Evolutionary conservation across 2,113 vertebrate species (phyloP).

Genomic region (Hypomesus transpacificus): DNA sequence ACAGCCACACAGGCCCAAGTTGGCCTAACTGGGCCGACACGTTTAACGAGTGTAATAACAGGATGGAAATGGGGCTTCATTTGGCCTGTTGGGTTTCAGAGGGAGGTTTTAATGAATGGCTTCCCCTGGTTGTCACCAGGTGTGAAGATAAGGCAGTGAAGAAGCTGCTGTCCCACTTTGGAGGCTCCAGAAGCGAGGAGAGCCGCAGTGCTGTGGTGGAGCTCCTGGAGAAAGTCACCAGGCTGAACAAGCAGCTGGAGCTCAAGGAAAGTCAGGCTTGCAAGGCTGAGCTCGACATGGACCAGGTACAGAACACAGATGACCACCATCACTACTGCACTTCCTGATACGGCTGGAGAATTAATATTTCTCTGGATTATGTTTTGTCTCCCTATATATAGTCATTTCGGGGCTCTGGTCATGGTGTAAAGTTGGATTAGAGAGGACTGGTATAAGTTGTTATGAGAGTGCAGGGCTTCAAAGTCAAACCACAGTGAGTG

Average conservation of each 20-base stretch:
- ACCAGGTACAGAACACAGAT: conserved; percentile 74
- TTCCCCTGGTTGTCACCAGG: conserved; percentile 50
- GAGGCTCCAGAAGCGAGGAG: conserved; percentile 56
- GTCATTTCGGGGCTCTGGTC: conserved; percentile 17
- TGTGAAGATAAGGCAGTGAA: conserved; percentile 76
- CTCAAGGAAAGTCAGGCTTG: conserved; percentile 62
- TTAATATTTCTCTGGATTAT: background rate
- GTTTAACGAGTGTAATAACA: no score
- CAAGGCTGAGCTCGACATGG: conserved; percentile 57
- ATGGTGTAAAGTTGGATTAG: conserved; percentile 48
- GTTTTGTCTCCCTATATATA: conserved; percentile 17
- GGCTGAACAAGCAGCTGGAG: conserved; percentile 75
- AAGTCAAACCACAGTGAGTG: conserved; percentile 55
- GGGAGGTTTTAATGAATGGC: no score
- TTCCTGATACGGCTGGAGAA: no score
- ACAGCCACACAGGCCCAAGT: no score
- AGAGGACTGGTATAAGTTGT: conserved; percentile 42
- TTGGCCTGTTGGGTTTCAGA: no score
- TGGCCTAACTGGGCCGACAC: no score
- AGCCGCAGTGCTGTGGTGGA: conserved; percentile 58
- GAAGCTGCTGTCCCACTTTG: conserved; percentile 66
- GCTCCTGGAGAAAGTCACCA: conserved; percentile 65
- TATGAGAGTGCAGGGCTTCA: conserved; percentile 58
- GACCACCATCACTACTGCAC: background rate
- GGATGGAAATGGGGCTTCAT: no score